Base-by-base conservation (phyloP, 2,797 vertebrate genomes). In the Syngnathus acus region DNA sequence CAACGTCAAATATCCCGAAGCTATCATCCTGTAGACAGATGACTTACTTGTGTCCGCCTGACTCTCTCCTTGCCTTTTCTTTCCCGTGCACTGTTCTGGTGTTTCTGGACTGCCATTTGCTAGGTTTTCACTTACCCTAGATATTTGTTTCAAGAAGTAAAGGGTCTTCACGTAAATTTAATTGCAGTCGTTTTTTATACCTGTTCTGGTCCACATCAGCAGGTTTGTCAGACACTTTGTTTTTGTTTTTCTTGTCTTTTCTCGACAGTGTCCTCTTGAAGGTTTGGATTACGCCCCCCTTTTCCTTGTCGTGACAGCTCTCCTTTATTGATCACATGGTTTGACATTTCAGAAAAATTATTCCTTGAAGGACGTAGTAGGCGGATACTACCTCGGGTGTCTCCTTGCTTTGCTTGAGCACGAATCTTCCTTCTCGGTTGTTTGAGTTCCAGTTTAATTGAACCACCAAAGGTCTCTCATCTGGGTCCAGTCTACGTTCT, bases 391-490 rank as follows among this genome's bases (percentile, higher is more conserved):
- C 95, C 93, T 94, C 92, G 45, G 78, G 78, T 40, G 73, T 78
- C 23, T 92, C 90, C 5, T 89, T 88, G 77, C 94, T 93, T 45
- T 91, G 93, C 89, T 92, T 95, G 5, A 98, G 92, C 42, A 98
- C 93, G 72, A 98, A 96, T 9, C 91, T 88, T 74, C 94, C 94
- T 53, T 95, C 95, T 38, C 92, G 87, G 74, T 94, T 92, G 75
- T 94, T 91, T 51, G 91, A 92, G 73, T 90, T 95, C 95, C 95
- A 98, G 78, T 94, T 94, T 73, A 98, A 72, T 6, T 97, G 95
- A 14, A 95, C 92, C n/a, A 93, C 87, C 64, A 98, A 81, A 79
- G 95, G 95, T 40, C 89, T 95, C 88, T 98, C 94, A 40, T 93
- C 89, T 62, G 84, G 72, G 65, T 92, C 92, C 85, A 98, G 77